A percentile compares a stretch with the other conserved stretches of the same genome.
Evolutionary conservation across 2,888 invertebrate species (phyloP).

Genomic region (Meta bourneti): DNA sequence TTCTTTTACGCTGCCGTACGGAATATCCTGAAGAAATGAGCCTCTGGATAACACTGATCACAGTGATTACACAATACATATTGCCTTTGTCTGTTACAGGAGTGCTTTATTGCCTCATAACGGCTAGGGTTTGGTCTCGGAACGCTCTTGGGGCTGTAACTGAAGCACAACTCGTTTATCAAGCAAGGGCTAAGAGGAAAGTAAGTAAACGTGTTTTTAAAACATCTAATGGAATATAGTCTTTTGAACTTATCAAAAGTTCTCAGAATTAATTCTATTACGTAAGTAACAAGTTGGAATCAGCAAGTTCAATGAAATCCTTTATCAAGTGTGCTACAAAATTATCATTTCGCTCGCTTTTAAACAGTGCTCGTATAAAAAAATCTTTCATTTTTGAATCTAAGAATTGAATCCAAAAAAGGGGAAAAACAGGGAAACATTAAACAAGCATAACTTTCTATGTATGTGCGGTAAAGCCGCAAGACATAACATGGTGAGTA

Average conservation of each 20-base stretch:
- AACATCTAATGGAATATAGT: too few relatives aligned
- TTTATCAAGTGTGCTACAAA: not conserved
- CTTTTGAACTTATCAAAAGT: not conserved
- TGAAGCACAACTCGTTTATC: constrained; percentile 80
- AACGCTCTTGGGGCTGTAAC: constrained; percentile 81
- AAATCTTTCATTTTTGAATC: too few relatives aligned
- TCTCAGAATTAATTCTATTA: not conserved
- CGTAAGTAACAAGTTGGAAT: not conserved
- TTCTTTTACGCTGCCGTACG: constrained; percentile 54
- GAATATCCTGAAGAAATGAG: constrained; percentile 54
- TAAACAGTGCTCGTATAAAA: too few relatives aligned
- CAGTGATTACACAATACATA: constrained; percentile 81
- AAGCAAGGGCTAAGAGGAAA: constrained; percentile 81
- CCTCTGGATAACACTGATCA: constrained; percentile 77
- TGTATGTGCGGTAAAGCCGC: too few relatives aligned
- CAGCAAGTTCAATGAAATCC: not conserved
- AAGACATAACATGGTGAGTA: too few relatives aligned
- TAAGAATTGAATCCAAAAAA: too few relatives aligned
- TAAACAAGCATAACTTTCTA: too few relatives aligned
- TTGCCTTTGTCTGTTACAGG: constrained; percentile 81
- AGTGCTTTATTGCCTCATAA: constrained; percentile 81
- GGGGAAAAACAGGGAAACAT: too few relatives aligned
- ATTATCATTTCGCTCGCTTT: too few relatives aligned
- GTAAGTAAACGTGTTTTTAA: not conserved
- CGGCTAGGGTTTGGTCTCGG: constrained; percentile 80